Conservation (phyloP, 2,888 invertebrate species). For the Agrochola lota region DNA sequence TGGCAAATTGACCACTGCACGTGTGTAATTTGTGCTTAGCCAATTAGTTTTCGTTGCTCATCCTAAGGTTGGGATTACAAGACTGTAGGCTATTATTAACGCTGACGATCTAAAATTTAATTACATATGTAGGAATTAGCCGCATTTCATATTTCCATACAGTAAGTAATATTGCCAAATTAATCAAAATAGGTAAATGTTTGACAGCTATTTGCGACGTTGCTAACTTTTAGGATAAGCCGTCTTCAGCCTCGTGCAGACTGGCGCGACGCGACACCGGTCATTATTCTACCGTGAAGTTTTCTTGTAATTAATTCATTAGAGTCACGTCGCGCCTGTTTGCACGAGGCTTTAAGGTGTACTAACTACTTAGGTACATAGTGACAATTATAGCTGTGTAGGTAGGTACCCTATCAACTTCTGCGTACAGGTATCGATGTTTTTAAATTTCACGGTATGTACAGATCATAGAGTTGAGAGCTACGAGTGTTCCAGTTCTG, state of each 20-base stretch:
- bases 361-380: neutral
- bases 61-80: constrained; percentile 9
- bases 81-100: constrained; percentile 1
- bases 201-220: too few relatives aligned
- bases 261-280: too few relatives aligned
- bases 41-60: constrained; percentile 43
- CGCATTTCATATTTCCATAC: neutral
- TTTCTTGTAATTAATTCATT: too few relatives aligned
- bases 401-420: neutral
- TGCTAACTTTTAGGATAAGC: too few relatives aligned
- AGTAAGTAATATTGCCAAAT: too few relatives aligned
- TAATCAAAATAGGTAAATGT: too few relatives aligned
- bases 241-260: too few relatives aligned
- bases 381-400: neutral
- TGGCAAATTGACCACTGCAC: constrained; percentile 35
- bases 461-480: constrained; percentile 34
- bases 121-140: neutral
- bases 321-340: too few relatives aligned
- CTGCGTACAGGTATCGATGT: neutral
- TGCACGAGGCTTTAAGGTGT: too few relatives aligned
- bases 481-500: constrained; percentile 39
- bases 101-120: neutral
- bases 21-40: constrained; percentile 45
- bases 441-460: constrained; percentile 25
- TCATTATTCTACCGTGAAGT: too few relatives aligned